These are phyloP conservation scores for Parnassius apollo DNA, from an alignment of 2,888 invertebrate species.

Conservation along the genomic window DNA sequence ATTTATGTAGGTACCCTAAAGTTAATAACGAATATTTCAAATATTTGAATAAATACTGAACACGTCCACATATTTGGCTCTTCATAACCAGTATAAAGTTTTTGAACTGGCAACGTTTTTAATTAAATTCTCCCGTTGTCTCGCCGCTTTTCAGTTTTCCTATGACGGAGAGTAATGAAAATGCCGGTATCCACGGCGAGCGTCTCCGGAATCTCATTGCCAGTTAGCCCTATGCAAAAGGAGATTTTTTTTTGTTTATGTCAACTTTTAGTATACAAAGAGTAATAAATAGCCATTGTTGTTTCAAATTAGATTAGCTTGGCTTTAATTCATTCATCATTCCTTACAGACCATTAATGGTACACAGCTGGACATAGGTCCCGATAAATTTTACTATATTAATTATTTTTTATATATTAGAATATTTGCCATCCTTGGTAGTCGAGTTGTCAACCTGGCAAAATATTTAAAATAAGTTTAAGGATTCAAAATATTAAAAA, in stretches of 20 bases:
- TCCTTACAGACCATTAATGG: too few relatives aligned
- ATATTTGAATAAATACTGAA: conserved; percentile 2
- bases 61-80: conserved; percentile 26
- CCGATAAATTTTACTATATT: too few relatives aligned
- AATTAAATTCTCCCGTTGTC: conserved; percentile 65
- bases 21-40: background rate
- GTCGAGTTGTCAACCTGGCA: too few relatives aligned
- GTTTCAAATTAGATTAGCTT: conserved; percentile 1
- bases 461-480: too few relatives aligned
- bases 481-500: too few relatives aligned
- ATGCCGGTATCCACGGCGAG: conserved; percentile 51
- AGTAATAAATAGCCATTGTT: background rate
- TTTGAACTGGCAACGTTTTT: conserved; percentile 47
- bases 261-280: too few relatives aligned
- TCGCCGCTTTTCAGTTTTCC: conserved; percentile 56
- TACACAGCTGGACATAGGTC: too few relatives aligned
- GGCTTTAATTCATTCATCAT: background rate
- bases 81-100: conserved; percentile 38
- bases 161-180: conserved; percentile 66
- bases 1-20: background rate
- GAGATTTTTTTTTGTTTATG: conserved; percentile 40
- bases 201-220: conserved; percentile 44
- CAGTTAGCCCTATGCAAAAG: conserved; percentile 46
- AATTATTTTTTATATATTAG: too few relatives aligned
- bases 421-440: too few relatives aligned